phyloP scores from a whole-genome alignment of 2,797 vertebrate genomes.

The Sebastes oblongus region DNA sequence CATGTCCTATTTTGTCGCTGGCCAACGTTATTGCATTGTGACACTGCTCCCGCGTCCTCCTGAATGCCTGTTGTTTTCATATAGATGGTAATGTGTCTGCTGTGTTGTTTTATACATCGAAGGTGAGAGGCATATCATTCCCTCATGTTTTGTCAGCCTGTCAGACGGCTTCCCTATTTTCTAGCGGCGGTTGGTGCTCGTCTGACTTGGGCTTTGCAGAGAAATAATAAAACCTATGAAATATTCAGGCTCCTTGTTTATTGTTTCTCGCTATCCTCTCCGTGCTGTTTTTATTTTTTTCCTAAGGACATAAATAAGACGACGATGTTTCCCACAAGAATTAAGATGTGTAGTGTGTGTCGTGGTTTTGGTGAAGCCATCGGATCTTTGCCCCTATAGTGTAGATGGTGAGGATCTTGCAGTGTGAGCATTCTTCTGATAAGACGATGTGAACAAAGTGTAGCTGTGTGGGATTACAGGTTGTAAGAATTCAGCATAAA shows the following conservation, averaged over 20 bases:
- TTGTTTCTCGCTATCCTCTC: background rate
- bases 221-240: slow-evolving; percentile 59
- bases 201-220: slow-evolving; percentile 46
- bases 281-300: slow-evolving; percentile 16
- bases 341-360: background rate
- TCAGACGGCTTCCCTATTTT: slow-evolving; percentile 51
- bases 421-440: background rate
- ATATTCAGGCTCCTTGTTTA: slow-evolving; percentile 22
- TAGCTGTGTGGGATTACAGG: background rate
- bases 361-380: background rate
- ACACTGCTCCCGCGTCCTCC: background rate
- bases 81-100: slow-evolving; percentile 41
- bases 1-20: background rate
- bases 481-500: background rate
- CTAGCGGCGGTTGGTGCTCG: slow-evolving; percentile 16
- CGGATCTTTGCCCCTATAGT: background rate
- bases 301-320: background rate
- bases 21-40: background rate
- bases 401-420: background rate
- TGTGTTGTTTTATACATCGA: slow-evolving; percentile 54
- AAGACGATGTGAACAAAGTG: background rate
- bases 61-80: slow-evolving; percentile 33
- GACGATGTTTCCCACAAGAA: background rate
- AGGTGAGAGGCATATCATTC: slow-evolving; percentile 25
- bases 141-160: slow-evolving; percentile 39